Percentiles rank a stretch among this genome's conserved stretches.
Conservation (phyloP, 2,113 vertebrate genomes). For the Cyphomyrus discorhynchus region DNA sequence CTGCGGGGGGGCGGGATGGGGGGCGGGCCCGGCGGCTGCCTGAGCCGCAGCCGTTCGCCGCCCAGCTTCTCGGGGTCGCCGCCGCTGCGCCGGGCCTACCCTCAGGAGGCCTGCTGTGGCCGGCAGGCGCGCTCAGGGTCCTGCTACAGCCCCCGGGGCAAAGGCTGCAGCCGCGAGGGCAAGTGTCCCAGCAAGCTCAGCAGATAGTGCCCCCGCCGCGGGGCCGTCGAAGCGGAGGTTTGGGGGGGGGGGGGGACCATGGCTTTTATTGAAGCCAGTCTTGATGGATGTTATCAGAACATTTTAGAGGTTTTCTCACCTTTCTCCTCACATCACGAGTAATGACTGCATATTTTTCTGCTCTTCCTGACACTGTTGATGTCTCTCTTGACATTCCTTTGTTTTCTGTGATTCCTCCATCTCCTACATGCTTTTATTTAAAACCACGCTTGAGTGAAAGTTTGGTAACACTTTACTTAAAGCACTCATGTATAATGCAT, state of each 20-base stretch:
- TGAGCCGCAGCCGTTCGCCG: conserved; percentile 87
- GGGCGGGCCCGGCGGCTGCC: conserved; percentile 54
- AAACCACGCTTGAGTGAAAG: neutral
- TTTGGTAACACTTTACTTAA: neutral
- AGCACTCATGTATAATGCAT: neutral
- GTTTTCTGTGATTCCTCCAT: neutral
- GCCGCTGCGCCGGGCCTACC: conserved; percentile 80
- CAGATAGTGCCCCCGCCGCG: conserved; percentile 72
- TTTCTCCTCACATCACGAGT: neutral
- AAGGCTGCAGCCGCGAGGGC: conserved; percentile 69
- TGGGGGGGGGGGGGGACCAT: neutral
- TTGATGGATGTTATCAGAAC: neutral
- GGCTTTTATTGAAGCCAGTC: neutral
- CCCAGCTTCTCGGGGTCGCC: conserved; percentile 93
- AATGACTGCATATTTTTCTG: neutral
- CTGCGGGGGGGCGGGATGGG: conserved; percentile 59
- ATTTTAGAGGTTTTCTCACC: neutral
- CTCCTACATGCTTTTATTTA: neutral
- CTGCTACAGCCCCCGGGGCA: conserved; percentile 63
- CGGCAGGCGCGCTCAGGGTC: conserved; percentile 72
- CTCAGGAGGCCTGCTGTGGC: conserved; percentile 79
- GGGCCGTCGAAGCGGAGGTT: neutral
- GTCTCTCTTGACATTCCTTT: neutral
- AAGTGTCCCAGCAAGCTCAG: conserved; percentile 90
- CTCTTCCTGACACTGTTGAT: neutral